Evolutionary conservation across 2,797 vertebrate genomes (phyloP), one percentile per base, ranked within the genome.

Genomic region (Pelodytes ibericus): DNA sequence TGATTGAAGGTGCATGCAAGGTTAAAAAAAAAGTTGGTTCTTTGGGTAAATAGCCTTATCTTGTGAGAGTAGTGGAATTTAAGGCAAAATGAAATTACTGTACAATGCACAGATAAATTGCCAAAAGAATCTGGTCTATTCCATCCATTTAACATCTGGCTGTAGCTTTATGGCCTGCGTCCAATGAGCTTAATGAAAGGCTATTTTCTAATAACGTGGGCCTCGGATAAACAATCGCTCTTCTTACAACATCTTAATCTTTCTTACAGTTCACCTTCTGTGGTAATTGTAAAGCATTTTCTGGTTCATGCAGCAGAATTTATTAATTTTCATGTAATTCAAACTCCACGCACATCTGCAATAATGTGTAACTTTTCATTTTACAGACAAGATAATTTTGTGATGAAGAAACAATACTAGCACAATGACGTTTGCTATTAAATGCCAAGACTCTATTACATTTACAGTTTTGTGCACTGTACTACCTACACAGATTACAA

Each of bases 211-310:
- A 60, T 60, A 60, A 60, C 18, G 25, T 60, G 16, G 25, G 15
- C 58, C 58, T 30, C 27, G 7, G 16, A 60, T 3, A 31, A 30
- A 60, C 18, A 60, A 60, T 53, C 5, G 25, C n/a, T 15, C 25
- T 25, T 58, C 56, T 58, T 58, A 58, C 22, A 58, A 10, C 22
- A 15, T 58, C 56, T 58, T 58, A 58, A 58, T 58, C 56, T 25
- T 25, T 44, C 41, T 44, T 16, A 44, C 9, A 53, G 49, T 27
- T 27, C 56, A 58, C 56, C 22, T 58, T 58, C 22, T 27, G 24
- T 58, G 25, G 11, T 25, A 58, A 58, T 58, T 25, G 56, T 25
- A 9, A 27, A 22, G 56, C 20, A 24, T 58, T 44, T 58, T 58
- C 24, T 58, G 56, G 56, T 58, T 22, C 56, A 58, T 58, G 56